These are phyloP conservation scores for Diachrysia chrysitis DNA, from an alignment of 2,888 invertebrate genomes.

Conservation along the genomic window DNA sequence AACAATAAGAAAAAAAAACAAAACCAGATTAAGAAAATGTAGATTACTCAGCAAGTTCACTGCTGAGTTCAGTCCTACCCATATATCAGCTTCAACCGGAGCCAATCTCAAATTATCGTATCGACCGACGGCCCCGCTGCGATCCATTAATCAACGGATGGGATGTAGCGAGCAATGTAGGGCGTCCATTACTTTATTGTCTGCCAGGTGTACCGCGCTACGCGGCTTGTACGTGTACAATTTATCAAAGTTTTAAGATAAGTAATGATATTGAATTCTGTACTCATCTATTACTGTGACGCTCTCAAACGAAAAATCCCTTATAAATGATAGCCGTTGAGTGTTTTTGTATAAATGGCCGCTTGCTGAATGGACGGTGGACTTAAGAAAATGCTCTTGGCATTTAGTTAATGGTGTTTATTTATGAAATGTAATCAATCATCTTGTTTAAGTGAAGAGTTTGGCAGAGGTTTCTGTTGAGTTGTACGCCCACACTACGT, in stretches of 20 bases:
- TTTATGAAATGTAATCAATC: constrained; percentile 8
- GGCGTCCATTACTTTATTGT: constrained; percentile 78
- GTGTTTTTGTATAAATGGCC: constrained; percentile 26
- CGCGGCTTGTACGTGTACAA: constrained; percentile 58
- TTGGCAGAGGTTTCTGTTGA: constrained; percentile 1
- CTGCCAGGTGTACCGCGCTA: constrained; percentile 69
- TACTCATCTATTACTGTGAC: constrained; percentile 45
- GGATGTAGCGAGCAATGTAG: constrained; percentile 73
- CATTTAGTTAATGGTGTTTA: constrained; percentile 8
- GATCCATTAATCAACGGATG: constrained; percentile 76
- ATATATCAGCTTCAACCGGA: constrained; percentile 59
- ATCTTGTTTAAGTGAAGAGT: background rate
- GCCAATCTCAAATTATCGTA: constrained; percentile 69
- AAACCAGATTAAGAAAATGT: constrained; percentile 43
- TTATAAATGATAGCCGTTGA: constrained; percentile 17
- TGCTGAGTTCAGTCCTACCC: constrained; percentile 40
- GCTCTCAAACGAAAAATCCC: constrained; percentile 30
- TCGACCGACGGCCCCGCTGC: constrained; percentile 66
- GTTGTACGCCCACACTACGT: background rate
- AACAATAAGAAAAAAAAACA: constrained; percentile 22
- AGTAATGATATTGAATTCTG: constrained; percentile 62
- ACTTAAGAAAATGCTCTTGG: background rate
- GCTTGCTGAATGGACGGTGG: constrained; percentile 10
- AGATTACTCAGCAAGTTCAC: constrained; percentile 50
- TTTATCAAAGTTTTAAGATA: constrained; percentile 71